Conservation (phyloP, 2,797 vertebrate genomes). For the Anabas testudineus region DNA sequence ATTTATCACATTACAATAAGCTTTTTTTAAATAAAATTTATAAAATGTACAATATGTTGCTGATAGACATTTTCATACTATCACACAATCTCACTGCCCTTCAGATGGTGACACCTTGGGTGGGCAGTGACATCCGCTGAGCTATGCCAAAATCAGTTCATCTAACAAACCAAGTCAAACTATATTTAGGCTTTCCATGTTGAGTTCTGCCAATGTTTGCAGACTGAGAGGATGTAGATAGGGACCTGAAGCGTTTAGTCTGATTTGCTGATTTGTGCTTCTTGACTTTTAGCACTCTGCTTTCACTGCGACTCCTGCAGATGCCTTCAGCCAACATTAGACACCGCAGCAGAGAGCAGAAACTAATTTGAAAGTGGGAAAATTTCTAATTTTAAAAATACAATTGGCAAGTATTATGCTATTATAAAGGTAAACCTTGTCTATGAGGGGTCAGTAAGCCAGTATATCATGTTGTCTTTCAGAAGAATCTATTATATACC, state of each 20-base stretch:
- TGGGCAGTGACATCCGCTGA: conserved; percentile 52
- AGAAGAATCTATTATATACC: background rate
- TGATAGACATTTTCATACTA: conserved; percentile 7
- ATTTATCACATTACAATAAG: background rate
- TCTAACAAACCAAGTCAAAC: conserved; percentile 50
- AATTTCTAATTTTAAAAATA: background rate
- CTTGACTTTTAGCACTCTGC: background rate
- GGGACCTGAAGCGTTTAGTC: conserved; percentile 1
- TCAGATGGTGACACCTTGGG: conserved; percentile 72
- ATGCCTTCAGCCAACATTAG: conserved; percentile 28
- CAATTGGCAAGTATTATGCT: conserved; percentile 1
- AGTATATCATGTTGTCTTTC: background rate
- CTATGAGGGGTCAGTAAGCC: background rate
- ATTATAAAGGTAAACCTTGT: background rate
- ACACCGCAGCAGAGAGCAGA: background rate
- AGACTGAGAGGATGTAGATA: conserved; percentile 13
- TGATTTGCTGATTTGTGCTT: conserved; percentile 34
- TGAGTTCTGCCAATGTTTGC: conserved; percentile 4
- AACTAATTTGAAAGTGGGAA: background rate
- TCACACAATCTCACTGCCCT: conserved; percentile 28
- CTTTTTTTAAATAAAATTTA: too few relatives aligned
- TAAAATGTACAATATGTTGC: background rate
- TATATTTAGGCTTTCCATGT: conserved; percentile 57
- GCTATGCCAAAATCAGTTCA: conserved; percentile 62
- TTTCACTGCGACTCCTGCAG: conserved; percentile 10